Base-by-base conservation (phyloP, 2,888 invertebrate genomes). In the Stratiomys singularior region DNA sequence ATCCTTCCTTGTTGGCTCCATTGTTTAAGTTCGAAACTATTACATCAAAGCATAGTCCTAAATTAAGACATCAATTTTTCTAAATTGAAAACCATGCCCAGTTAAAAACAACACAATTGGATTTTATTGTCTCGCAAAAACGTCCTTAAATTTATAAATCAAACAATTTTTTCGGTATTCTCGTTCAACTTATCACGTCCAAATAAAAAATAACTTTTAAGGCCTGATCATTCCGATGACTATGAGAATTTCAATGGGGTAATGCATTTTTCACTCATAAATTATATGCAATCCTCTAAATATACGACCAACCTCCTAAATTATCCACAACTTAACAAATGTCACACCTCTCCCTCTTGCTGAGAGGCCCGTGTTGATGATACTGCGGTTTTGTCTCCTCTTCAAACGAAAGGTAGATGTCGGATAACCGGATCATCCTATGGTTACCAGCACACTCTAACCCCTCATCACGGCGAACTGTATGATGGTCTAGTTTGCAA, bases 261-360 rank as follows among this genome's bases (percentile, higher is more conserved):
- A 23, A 37, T 58, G 58, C 37, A 60, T 58, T 69, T n/a, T 25
- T 21, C 21, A 21, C 11, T 37, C 60, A 74, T 74, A 74, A 74
- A 74, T 74, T 58, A 60, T 69, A 30, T 1, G 60, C n/a, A 30
- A 74, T 1, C 74, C 46, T 37, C 74, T 56, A 60, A 74, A 74
- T 60, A 60, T 76, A 46, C 76, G 64, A 76, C 63, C 76, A 66
- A 37, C 79, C 78, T 79, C 78, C 60, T 76, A 77, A 79, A 79
- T 79, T 79, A 79, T 79, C 78, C 76, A 74, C 79, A 79, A 77
- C 77, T 79, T 79, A 79, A 79, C 79, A 78, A 79, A 79, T 79
- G 79, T 79, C 79, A 79, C 79, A 79, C 79, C 79, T 79, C 74
- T 79, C 66, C 63, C 78, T 64, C 69, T 67, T 78, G 77, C 74